These are phyloP conservation scores for Gymnodraco acuticeps DNA, from an alignment of 2,797 vertebrate genomes.

Conservation along the genomic window DNA sequence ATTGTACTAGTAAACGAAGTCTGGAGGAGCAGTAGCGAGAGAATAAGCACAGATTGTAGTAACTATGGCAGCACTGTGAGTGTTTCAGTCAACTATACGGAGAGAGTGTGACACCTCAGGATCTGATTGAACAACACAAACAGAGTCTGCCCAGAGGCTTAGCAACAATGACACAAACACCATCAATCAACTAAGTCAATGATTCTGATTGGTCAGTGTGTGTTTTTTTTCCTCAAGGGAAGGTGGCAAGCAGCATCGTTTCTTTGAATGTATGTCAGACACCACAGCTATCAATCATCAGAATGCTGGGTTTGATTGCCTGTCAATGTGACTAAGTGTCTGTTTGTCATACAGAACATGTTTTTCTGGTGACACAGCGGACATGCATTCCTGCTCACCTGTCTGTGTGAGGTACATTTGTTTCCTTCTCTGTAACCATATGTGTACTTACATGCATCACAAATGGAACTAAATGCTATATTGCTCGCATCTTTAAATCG, in stretches of 20 bases:
- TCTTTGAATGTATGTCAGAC: slow-evolving; percentile 33
- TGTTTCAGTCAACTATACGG: slow-evolving; percentile 40
- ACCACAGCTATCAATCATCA: slow-evolving; percentile 31
- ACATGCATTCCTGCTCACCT: slow-evolving; percentile 9
- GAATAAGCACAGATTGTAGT: slow-evolving; percentile 27
- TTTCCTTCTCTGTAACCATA: neutral
- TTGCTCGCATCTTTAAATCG: slow-evolving; percentile 7
- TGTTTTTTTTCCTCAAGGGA: slow-evolving; percentile 20
- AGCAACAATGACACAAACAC: slow-evolving; percentile 81
- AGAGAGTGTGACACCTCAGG: slow-evolving; percentile 47
- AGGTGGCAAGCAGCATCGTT: slow-evolving; percentile 25
- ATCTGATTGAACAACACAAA: slow-evolving; percentile 49
- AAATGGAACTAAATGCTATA: slow-evolving; percentile 3
- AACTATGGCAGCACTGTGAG: slow-evolving; percentile 27
- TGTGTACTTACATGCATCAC: slow-evolving; percentile 22
- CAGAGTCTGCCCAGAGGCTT: slow-evolving; percentile 73
- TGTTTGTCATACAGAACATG: slow-evolving; percentile 39
- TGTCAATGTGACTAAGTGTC: slow-evolving; percentile 40
- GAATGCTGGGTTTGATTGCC: slow-evolving; percentile 21
- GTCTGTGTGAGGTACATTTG: neutral
- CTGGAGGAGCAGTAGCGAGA: slow-evolving; percentile 3
- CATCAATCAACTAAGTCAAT: slow-evolving; percentile 60
- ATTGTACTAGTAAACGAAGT: slow-evolving; percentile 1
- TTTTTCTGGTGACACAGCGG: slow-evolving; percentile 22
- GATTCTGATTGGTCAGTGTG: slow-evolving; percentile 71